Conservation (phyloP, 2,113 vertebrate genomes). For the Brachionichthys hirsutus region DNA sequence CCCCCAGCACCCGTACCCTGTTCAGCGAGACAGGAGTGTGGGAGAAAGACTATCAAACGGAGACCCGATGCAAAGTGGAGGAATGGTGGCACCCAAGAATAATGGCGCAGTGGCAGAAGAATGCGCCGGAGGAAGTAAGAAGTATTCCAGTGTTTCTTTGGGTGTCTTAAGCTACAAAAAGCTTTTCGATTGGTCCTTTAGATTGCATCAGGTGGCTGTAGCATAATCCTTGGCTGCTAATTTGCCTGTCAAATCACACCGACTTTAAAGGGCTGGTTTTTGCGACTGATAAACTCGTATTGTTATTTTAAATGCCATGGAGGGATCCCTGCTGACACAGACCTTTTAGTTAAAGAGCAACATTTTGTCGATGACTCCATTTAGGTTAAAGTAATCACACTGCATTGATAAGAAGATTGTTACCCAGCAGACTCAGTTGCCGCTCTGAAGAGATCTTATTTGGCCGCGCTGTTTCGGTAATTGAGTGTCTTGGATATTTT, state of each 20-base stretch:
- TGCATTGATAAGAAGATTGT: background rate
- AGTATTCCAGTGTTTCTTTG: conserved; percentile 1
- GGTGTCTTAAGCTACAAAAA: too few species aligned
- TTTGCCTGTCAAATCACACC: background rate
- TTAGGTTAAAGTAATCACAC: background rate
- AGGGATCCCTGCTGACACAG: too few species aligned
- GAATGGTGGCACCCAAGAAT: conserved; percentile 87
- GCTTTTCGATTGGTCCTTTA: too few species aligned
- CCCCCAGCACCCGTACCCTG: conserved; percentile 68
- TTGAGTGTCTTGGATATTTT: background rate
- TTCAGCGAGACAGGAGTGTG: conserved; percentile 90
- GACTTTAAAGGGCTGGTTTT: background rate
- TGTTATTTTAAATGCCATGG: too few species aligned
- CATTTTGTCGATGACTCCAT: background rate
- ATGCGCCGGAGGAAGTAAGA: conserved; percentile 79
- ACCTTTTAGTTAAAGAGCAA: background rate
- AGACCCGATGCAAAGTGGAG: conserved; percentile 87
- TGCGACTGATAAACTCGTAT: too few species aligned
- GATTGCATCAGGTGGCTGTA: too few species aligned
- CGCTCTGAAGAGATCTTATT: background rate
- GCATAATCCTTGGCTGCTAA: too few species aligned
- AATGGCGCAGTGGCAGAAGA: conserved; percentile 79
- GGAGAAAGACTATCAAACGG: conserved; percentile 83
- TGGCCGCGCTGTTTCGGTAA: background rate
- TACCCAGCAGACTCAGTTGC: background rate